A percentile compares a stretch with the other conserved stretches of the same genome.
phyloP scores from a whole-genome alignment of 2,888 invertebrate species.

The Ditula angustiorana region DNA sequence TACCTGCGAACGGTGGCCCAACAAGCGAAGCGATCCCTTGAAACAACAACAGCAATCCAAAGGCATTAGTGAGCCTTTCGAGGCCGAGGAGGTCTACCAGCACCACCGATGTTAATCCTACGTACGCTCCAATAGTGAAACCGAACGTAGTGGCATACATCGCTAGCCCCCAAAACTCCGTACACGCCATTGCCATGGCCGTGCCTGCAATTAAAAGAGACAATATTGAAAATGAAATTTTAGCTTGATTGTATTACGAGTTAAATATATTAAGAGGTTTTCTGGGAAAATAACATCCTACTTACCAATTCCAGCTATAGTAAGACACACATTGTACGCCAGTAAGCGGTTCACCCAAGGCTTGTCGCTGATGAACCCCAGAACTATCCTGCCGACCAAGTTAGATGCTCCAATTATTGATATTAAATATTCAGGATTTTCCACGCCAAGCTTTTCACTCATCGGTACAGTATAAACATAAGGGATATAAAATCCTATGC shows the following conservation, averaged over 20 bases:
- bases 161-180: slow-evolving; percentile 89
- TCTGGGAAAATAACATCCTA: slow-evolving; percentile 45
- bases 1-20: slow-evolving; percentile 97
- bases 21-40: slow-evolving; percentile 97
- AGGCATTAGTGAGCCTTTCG: slow-evolving; percentile 97
- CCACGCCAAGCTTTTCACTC: slow-evolving; percentile 87
- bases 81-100: slow-evolving; percentile 97
- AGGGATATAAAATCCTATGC: slow-evolving; percentile 97
- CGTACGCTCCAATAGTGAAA: slow-evolving; percentile 97
- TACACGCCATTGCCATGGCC: slow-evolving; percentile 91
- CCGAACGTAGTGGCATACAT: slow-evolving; percentile 93
- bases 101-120: slow-evolving; percentile 98
- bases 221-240: no score
- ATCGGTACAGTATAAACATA: slow-evolving; percentile 94
- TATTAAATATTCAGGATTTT: slow-evolving; percentile 89
- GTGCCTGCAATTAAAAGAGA: slow-evolving; percentile 88
- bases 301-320: slow-evolving; percentile 95
- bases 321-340: slow-evolving; percentile 95
- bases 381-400: slow-evolving; percentile 94
- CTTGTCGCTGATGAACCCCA: slow-evolving; percentile 95
- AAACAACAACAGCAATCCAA: slow-evolving; percentile 95
- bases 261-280: neutral
- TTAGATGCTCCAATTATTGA: slow-evolving; percentile 95
- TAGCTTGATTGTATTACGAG: neutral
- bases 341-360: slow-evolving; percentile 95